Conservation (phyloP, 2,888 invertebrate species). For the Rhorus exstirpatorius region DNA sequence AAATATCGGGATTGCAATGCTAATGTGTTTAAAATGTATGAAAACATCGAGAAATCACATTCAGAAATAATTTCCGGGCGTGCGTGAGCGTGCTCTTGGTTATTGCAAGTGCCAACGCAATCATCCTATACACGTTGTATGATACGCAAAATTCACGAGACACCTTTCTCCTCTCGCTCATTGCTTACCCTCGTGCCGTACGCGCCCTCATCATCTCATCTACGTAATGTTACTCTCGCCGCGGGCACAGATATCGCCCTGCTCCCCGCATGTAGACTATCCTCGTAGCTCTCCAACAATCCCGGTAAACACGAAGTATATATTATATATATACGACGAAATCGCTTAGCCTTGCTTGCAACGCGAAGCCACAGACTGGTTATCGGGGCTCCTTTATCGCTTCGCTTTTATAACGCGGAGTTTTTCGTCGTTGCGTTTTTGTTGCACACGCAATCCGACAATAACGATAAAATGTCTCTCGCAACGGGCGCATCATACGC, state of each 20-base stretch:
- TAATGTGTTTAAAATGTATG: too few relatives aligned
- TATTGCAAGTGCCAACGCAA: slow-evolving; percentile 7
- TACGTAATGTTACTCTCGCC: slow-evolving; percentile 39
- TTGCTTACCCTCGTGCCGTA: slow-evolving; percentile 37
- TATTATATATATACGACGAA: too few relatives aligned
- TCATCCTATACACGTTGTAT: slow-evolving; percentile 10
- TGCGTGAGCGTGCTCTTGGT: too few relatives aligned
- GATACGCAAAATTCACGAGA: slow-evolving; percentile 37
- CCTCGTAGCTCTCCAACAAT: slow-evolving; percentile 16
- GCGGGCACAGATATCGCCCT: slow-evolving; percentile 10
- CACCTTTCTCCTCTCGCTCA: slow-evolving; percentile 54
- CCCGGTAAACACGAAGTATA: slow-evolving; percentile 50
- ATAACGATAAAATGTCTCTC: slow-evolving; percentile 68
- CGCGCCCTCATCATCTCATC: background rate
- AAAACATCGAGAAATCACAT: too few relatives aligned
- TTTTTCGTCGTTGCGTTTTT: slow-evolving; percentile 47
- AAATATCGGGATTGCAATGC: too few relatives aligned
- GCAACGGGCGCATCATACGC: too few relatives aligned
- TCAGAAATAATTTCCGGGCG: too few relatives aligned
- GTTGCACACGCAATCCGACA: slow-evolving; percentile 67
- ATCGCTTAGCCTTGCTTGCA: slow-evolving; percentile 68
- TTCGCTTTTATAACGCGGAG: slow-evolving; percentile 15
- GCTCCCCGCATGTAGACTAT: slow-evolving; percentile 41
- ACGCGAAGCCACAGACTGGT: slow-evolving; percentile 40
- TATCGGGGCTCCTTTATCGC: slow-evolving; percentile 46